These are phyloP conservation scores for Dolichomitus sp. DNA, from an alignment of 2,888 invertebrate genomes.

Conservation along the genomic window DNA sequence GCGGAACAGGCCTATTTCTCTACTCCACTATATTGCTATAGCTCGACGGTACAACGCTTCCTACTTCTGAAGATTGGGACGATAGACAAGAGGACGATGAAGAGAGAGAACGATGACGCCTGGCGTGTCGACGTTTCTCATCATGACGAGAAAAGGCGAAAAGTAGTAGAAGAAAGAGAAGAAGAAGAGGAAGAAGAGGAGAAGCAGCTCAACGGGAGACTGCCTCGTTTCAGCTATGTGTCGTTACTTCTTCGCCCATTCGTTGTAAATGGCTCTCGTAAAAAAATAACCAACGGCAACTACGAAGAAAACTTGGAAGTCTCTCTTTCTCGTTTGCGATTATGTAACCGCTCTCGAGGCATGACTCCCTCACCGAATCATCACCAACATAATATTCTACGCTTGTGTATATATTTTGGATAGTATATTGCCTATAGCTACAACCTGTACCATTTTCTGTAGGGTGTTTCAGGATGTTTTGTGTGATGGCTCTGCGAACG, in stretches of 20 bases:
- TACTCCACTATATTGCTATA: slow-evolving; percentile 10
- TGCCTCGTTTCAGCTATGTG: background rate
- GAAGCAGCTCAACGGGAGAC: background rate
- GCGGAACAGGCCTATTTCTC: slow-evolving; percentile 12
- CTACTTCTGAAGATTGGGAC: slow-evolving; percentile 36
- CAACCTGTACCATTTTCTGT: slow-evolving; percentile 12
- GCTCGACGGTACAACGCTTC: slow-evolving; percentile 31
- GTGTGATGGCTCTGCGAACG: slow-evolving; percentile 50
- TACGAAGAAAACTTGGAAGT: background rate
- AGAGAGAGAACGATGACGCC: slow-evolving; percentile 17
- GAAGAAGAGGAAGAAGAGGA: background rate
- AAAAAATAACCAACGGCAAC: slow-evolving; percentile 33
- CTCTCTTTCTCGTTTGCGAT: slow-evolving; percentile 35
- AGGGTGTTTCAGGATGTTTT: slow-evolving; percentile 25
- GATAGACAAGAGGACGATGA: slow-evolving; percentile 22
- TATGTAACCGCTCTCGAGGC: slow-evolving; percentile 43
- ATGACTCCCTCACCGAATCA: slow-evolving; percentile 36
- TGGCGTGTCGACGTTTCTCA: background rate
- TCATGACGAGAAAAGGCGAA: slow-evolving; percentile 1
- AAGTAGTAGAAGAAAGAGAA: background rate
- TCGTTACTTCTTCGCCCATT: slow-evolving; percentile 21
- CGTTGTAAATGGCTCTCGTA: slow-evolving; percentile 43
- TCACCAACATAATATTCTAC: slow-evolving; percentile 42
- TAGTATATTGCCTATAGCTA: slow-evolving; percentile 13
- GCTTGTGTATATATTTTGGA: slow-evolving; percentile 4